Evolutionary conservation across 2,797 vertebrate genomes (phyloP).

Genomic region (Macropus fuliginosus): DNA sequence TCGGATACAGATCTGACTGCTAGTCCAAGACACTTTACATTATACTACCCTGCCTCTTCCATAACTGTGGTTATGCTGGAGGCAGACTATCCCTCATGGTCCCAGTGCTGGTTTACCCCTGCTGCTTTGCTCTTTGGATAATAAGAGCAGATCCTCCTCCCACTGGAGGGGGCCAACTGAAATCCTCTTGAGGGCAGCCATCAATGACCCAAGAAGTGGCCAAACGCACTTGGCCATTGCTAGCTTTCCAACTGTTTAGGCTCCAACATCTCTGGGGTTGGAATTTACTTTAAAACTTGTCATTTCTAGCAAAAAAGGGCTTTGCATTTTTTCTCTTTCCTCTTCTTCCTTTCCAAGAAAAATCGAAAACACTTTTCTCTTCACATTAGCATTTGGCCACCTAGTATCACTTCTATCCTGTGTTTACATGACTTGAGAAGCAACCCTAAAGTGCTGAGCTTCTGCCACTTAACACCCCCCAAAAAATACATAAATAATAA

Average conservation of each 20-base stretch:
- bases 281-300: background rate
- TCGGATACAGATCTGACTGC: background rate
- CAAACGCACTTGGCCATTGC: background rate
- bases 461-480: background rate
- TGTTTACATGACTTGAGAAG: background rate
- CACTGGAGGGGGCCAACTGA: background rate
- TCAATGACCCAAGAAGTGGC: background rate
- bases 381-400: background rate
- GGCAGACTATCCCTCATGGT: background rate
- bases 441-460: background rate
- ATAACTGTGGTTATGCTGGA: background rate
- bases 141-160: background rate
- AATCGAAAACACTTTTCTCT: background rate
- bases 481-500: background rate
- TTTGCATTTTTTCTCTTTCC: background rate
- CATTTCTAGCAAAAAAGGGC: background rate
- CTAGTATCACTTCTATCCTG: background rate
- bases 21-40: background rate
- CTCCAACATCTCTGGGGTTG: background rate
- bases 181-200: background rate
- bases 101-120: background rate
- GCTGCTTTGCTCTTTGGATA: background rate
- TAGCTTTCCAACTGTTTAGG: background rate
- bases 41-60: background rate
- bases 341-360: background rate